These are phyloP conservation scores for Lasioglossum pauxillum DNA, from an alignment of 2,888 invertebrate species.

Conservation along the genomic window DNA sequence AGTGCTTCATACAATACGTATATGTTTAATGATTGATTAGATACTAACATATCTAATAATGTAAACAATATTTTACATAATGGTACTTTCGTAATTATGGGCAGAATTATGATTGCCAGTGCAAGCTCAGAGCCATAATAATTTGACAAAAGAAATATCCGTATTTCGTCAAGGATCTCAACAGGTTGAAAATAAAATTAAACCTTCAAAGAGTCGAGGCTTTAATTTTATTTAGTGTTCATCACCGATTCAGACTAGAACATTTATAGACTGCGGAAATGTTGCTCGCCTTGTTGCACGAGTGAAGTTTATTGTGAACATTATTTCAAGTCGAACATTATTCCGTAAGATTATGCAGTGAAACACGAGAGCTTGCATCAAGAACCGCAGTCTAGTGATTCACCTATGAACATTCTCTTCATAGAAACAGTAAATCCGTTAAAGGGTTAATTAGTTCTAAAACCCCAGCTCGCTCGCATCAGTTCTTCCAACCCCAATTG, in stretches of 20 bases:
- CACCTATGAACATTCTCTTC: neutral
- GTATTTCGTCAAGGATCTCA: neutral
- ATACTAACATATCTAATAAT: no score
- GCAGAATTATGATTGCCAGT: neutral
- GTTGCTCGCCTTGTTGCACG: neutral
- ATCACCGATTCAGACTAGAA: neutral
- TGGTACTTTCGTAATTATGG: no score
- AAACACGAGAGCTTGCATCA: neutral
- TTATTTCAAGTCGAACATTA: neutral
- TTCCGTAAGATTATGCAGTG: neutral
- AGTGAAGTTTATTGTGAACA: neutral
- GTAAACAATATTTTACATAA: no score
- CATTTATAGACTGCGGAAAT: neutral
- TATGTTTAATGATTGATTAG: no score
- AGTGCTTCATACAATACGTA: no score
- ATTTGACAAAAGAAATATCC: neutral
- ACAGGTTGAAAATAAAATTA: neutral
- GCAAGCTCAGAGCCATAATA: neutral
- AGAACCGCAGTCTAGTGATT: neutral
- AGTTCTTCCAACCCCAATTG: conserved; percentile 12
- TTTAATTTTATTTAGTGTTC: neutral
- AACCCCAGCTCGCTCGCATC: conserved; percentile 13
- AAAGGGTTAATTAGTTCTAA: conserved; percentile 31
- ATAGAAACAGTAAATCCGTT: conserved; percentile 6
- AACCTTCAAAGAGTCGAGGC: neutral